A percentile compares a stretch with the other conserved stretches of the same genome.
Evolutionary conservation across 2,113 vertebrate species (phyloP).

Genomic region (Sphyrna mokarran): DNA sequence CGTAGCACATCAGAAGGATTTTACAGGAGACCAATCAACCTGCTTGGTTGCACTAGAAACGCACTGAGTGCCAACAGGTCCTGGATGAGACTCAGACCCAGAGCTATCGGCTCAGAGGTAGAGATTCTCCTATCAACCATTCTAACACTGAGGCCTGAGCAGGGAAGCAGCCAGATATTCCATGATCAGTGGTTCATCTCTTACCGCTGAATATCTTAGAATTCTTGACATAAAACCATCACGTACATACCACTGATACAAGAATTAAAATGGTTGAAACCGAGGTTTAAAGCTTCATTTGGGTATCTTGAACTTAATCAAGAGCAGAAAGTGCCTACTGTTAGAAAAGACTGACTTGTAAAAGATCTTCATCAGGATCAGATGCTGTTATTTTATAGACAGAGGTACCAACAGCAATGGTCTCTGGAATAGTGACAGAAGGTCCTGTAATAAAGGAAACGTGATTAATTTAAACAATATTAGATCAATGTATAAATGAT

Average conservation of each 20-base stretch:
- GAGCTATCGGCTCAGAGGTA: no score
- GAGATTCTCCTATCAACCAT: neutral
- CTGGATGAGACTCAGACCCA: no score
- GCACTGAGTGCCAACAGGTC: no score
- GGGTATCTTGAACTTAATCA: neutral
- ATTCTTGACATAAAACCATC: neutral
- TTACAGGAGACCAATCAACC: no score
- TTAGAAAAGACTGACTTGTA: neutral
- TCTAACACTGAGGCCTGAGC: neutral
- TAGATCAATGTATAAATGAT: neutral
- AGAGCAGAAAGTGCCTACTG: neutral
- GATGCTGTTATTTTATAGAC: neutral
- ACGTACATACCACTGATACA: neutral
- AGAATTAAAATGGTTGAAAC: neutral
- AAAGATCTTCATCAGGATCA: slow-evolving; percentile 3
- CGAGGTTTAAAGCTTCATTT: neutral
- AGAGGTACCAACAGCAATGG: neutral
- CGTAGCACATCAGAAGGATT: no score
- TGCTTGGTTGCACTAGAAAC: no score
- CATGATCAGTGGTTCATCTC: neutral
- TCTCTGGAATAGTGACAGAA: neutral
- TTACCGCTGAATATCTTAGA: neutral
- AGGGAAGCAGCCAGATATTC: neutral
- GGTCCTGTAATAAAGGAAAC: neutral
- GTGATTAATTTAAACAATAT: neutral